Conservation (phyloP, 2,797 vertebrate genomes). For the Mus minutoides region DNA sequence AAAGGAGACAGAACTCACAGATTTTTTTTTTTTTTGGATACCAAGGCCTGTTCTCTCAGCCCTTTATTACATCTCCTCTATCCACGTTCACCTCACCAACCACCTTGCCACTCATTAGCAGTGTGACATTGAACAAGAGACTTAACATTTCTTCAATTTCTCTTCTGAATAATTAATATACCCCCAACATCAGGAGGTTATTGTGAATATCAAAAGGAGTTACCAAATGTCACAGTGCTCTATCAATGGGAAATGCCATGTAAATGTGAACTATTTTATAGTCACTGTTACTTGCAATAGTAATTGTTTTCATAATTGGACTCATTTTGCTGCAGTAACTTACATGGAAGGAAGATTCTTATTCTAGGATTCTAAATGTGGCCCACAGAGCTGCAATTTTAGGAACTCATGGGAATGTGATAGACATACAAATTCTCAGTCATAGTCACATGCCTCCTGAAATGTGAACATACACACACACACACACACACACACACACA, state of each 20-base stretch:
- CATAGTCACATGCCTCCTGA: fast-evolving
- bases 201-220: slow-evolving; percentile 60
- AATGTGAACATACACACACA: background rate
- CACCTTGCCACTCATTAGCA: slow-evolving; percentile 48
- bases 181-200: slow-evolving; percentile 52
- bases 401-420: background rate
- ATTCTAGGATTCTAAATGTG: background rate
- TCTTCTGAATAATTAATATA: slow-evolving; percentile 50
- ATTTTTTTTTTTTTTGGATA: background rate
- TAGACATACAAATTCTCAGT: background rate
- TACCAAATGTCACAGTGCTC: slow-evolving; percentile 76
- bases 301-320: slow-evolving; percentile 71
- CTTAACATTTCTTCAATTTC: slow-evolving; percentile 56
- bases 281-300: slow-evolving; percentile 55
- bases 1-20: slow-evolving; percentile 17
- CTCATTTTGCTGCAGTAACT: background rate
- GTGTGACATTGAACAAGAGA: slow-evolving; percentile 25
- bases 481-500: background rate
- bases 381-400: background rate
- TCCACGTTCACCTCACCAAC: slow-evolving; percentile 54
- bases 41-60: background rate
- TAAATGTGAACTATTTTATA: slow-evolving; percentile 71
- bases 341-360: background rate
- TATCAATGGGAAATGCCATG: slow-evolving; percentile 71
- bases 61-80: slow-evolving; percentile 20